These are phyloP conservation scores for Formica selysi DNA, from an alignment of 1,140 invertebrate genomes.

Conservation along the genomic window DNA sequence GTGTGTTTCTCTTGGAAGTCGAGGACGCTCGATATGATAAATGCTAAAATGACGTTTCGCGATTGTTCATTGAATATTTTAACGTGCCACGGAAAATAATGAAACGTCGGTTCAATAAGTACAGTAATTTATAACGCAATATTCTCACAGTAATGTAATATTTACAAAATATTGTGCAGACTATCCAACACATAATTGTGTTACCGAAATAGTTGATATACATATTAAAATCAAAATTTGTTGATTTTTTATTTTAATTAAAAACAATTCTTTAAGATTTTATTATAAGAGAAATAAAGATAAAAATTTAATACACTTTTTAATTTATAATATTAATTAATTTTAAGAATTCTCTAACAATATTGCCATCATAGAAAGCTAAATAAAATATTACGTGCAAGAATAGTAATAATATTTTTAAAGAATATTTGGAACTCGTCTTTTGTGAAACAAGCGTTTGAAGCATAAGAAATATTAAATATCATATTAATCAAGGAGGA, in stretches of 20 bases:
- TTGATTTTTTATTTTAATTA: neutral
- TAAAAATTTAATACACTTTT: too few relatives aligned
- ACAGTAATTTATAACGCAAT: conserved; percentile 6
- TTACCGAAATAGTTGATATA: neutral
- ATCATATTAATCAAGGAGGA: conserved; percentile 39
- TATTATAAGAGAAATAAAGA: neutral
- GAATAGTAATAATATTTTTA: too few relatives aligned
- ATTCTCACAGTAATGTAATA: neutral
- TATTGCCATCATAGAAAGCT: too few relatives aligned
- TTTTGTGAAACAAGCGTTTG: neutral
- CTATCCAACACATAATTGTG: neutral
- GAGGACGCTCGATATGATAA: conserved; percentile 30
- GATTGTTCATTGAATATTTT: conserved; percentile 47
- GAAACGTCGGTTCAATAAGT: neutral
- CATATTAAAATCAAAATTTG: neutral
- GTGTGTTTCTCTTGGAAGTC: conserved; percentile 37
- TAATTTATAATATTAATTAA: too few relatives aligned
- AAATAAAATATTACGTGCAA: too few relatives aligned
- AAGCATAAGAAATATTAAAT: neutral
- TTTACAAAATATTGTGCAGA: conserved; percentile 10
- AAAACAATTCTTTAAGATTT: neutral
- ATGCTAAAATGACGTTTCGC: conserved; percentile 21
- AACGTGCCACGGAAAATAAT: neutral
- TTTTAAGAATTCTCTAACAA: too few relatives aligned
- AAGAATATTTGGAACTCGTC: neutral